phyloP scores from a whole-genome alignment of 2,888 invertebrate genomes.

The Sipunculus nudus region DNA sequence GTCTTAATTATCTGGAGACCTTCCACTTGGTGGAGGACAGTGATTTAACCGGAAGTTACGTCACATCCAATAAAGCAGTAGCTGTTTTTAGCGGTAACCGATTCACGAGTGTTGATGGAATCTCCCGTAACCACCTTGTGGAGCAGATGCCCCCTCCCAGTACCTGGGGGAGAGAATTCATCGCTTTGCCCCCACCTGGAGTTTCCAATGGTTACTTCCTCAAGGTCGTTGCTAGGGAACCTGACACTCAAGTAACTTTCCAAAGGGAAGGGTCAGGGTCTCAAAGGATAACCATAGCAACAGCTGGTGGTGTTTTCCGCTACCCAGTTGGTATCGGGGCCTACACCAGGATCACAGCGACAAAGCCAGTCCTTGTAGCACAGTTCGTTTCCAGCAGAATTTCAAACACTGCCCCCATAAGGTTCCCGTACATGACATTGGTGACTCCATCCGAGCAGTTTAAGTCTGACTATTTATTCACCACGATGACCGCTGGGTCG shows the following conservation, averaged over 20 bases:
- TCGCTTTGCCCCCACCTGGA: constrained; percentile 1
- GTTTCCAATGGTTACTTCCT: too few species aligned
- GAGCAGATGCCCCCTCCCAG: constrained; percentile 5
- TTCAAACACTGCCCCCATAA: background rate
- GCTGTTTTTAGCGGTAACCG: constrained; percentile 8
- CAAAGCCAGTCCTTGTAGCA: constrained; percentile 9
- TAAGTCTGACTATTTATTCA: constrained; percentile 11
- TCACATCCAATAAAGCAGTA: background rate
- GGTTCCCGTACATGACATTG: constrained; percentile 45
- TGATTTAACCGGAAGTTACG: constrained; percentile 1
- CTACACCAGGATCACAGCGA: constrained; percentile 4
- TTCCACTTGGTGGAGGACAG: constrained; percentile 11
- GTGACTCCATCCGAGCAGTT: constrained; percentile 1
- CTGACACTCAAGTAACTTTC: too few species aligned
- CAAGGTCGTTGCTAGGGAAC: too few species aligned
- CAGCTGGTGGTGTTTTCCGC: too few species aligned
- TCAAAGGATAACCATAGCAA: too few species aligned
- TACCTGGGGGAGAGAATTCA: constrained; percentile 7
- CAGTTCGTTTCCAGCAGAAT: constrained; percentile 3
- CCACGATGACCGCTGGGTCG: background rate
- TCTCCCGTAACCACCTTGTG: too few species aligned
- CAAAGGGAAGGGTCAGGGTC: too few species aligned
- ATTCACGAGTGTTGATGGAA: background rate
- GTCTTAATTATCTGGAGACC: constrained; percentile 1
- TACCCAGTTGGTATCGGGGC: too few species aligned